A percentile compares a stretch with the other conserved stretches of the same genome.
Evolutionary conservation across 35 echinoderm and acorn worm species (phyloP).

Genomic region (Amphiura filiformis): DNA sequence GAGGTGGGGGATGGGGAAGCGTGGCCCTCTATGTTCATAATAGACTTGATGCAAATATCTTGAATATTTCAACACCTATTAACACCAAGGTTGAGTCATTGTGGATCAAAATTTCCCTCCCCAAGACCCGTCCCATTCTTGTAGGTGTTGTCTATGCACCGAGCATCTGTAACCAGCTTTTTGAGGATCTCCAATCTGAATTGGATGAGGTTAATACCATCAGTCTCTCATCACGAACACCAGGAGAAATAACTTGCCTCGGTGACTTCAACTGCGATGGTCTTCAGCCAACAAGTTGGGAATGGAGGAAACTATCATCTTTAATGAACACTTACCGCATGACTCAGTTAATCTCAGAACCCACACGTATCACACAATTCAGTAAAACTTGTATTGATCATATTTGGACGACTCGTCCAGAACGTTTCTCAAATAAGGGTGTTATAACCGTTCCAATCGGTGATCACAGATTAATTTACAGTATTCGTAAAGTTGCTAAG

Average conservation of each 20-base stretch:
- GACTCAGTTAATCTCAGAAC: no score
- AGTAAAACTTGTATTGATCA: neutral
- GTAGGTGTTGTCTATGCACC: neutral
- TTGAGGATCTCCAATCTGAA: neutral
- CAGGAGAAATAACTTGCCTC: neutral
- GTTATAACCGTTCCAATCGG: neutral
- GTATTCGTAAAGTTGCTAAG: neutral
- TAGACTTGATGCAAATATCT: neutral
- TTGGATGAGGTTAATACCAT: neutral
- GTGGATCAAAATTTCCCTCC: conserved; percentile 1
- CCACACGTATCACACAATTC: neutral
- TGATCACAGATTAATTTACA: neutral
- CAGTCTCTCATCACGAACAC: neutral
- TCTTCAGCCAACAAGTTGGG: conserved; percentile 14
- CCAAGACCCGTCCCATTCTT: conserved; percentile 4
- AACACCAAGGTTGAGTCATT: neutral
- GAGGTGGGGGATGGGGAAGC: neutral
- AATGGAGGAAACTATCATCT: conserved; percentile 15
- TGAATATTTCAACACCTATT: neutral
- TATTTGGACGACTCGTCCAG: neutral
- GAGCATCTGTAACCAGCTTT: neutral
- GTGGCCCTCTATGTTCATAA: conserved; percentile 4
- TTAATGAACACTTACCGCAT: neutral
- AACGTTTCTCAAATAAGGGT: neutral
- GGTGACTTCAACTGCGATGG: conserved; percentile 17